These are phyloP conservation scores for Euura lappo DNA, from an alignment of 1,140 invertebrate genomes.

Conservation along the genomic window DNA sequence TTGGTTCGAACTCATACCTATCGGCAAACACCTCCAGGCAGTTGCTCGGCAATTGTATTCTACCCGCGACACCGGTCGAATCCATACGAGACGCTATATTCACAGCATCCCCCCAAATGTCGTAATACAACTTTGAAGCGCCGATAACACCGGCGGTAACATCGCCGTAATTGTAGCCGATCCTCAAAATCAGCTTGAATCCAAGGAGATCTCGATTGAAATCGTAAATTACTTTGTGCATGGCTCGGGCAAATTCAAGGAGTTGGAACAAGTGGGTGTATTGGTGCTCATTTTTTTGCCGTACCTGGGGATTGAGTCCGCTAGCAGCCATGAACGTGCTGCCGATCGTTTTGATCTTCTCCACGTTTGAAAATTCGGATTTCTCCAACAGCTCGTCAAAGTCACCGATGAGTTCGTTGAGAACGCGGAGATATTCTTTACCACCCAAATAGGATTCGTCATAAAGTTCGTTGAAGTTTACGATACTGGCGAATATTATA, in stretches of 20 bases:
- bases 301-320: constrained; percentile 80
- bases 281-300: constrained; percentile 66
- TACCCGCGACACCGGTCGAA: constrained; percentile 84
- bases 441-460: constrained; percentile 94
- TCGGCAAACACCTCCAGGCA: constrained; percentile 71
- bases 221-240: constrained; percentile 84
- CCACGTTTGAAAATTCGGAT: constrained; percentile 84
- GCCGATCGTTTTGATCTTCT: constrained; percentile 98
- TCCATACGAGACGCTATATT: constrained; percentile 98
- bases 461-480: constrained; percentile 96
- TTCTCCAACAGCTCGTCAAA: constrained; percentile 91
- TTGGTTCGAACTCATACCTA: constrained; percentile 78
- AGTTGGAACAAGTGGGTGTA: constrained; percentile 84
- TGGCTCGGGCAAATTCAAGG: constrained; percentile 86
- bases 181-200: constrained; percentile 90
- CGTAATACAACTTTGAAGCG: constrained; percentile 94
- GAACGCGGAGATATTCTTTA: constrained; percentile 89
- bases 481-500: constrained; percentile 94
- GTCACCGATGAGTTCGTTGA: constrained; percentile 94
- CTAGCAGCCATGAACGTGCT: constrained; percentile 98
- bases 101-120: constrained; percentile 98
- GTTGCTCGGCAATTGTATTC: constrained; percentile 85
- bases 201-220: constrained; percentile 89
- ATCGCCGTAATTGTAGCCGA: constrained; percentile 86
- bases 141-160: constrained; percentile 96